Percentiles rank a stretch among this genome's conserved stretches.
Evolutionary conservation across 1,140 invertebrate genomes (phyloP).

Genomic region (Pararge aegeria): DNA sequence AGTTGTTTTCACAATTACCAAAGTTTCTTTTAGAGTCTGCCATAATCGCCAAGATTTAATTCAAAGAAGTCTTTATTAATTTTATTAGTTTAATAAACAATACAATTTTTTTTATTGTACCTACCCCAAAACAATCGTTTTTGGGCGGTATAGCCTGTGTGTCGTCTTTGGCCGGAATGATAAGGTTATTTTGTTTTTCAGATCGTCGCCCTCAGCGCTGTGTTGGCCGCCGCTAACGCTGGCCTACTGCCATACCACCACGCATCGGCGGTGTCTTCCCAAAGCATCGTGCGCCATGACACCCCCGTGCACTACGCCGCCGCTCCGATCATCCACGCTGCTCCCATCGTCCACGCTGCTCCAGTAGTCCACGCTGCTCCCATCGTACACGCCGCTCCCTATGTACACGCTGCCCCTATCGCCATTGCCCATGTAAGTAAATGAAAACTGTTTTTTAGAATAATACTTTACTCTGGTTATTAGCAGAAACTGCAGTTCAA

Average conservation of each 20-base stretch:
- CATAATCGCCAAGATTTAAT: too few relatives aligned
- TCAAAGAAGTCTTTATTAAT: too few relatives aligned
- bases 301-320: slow-evolving; percentile 60
- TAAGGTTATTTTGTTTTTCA: slow-evolving; percentile 21
- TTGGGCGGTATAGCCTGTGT: too few relatives aligned
- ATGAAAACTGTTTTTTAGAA: slow-evolving; percentile 35
- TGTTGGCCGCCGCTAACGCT: slow-evolving; percentile 69
- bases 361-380: slow-evolving; percentile 68
- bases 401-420: slow-evolving; percentile 58
- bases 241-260: slow-evolving; percentile 62
- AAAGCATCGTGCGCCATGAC: slow-evolving; percentile 74
- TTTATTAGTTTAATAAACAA: too few relatives aligned
- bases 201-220: slow-evolving; percentile 64
- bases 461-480: too few relatives aligned
- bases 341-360: slow-evolving; percentile 58
- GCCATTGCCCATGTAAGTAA: slow-evolving; percentile 43
- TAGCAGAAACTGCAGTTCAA: too few relatives aligned
- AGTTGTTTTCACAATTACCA: too few relatives aligned
- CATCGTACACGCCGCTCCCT: slow-evolving; percentile 62
- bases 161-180: not conserved
- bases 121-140: too few relatives aligned
- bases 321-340: slow-evolving; percentile 44
- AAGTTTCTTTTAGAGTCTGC: too few relatives aligned
- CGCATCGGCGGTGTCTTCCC: slow-evolving; percentile 68
- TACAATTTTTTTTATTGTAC: too few relatives aligned